Evolutionary conservation across 2,888 invertebrate species (phyloP).

Genomic region (Pristionchus fissidentatus): DNA sequence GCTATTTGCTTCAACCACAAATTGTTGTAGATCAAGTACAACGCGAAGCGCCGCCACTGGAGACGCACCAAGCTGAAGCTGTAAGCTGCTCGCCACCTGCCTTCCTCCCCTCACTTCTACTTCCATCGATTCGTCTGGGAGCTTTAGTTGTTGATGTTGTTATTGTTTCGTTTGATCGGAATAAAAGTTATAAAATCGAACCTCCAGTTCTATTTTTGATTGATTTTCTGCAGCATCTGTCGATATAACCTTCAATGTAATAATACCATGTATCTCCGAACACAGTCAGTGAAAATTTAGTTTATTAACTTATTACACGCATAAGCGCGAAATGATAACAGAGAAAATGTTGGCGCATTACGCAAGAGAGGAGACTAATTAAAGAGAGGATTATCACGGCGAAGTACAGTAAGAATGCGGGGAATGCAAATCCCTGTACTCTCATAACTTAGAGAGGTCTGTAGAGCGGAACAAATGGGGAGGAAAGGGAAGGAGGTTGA

Average conservation of each 20-base stretch:
- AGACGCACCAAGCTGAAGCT: slow-evolving; percentile 76
- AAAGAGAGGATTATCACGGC: slow-evolving; percentile 16
- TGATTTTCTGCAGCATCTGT: too few relatives aligned
- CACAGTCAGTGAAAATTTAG: not conserved
- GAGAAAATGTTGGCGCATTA: not conserved
- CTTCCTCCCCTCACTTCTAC: not conserved
- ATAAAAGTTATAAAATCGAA: too few relatives aligned
- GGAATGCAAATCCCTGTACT: slow-evolving; percentile 7
- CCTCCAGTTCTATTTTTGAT: too few relatives aligned
- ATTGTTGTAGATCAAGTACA: slow-evolving; percentile 78
- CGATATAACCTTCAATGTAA: too few relatives aligned
- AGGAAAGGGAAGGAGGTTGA: not conserved
- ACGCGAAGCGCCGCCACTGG: slow-evolving; percentile 75
- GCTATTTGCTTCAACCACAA: too few relatives aligned
- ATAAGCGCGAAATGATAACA: not conserved
- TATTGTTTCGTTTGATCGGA: not conserved
- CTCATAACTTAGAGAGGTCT: slow-evolving; percentile 39
- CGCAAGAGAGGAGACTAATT: not conserved
- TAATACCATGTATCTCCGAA: not conserved
- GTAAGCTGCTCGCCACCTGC: slow-evolving; percentile 54
- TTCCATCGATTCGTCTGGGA: not conserved
- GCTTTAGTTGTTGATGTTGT: not conserved
- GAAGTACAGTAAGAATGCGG: slow-evolving; percentile 13
- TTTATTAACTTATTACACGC: slow-evolving; percentile 31
- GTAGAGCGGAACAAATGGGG: slow-evolving; percentile 23